phyloP scores from a whole-genome alignment of 2,113 vertebrate species.

The Chiloscyllium plagiosum region DNA sequence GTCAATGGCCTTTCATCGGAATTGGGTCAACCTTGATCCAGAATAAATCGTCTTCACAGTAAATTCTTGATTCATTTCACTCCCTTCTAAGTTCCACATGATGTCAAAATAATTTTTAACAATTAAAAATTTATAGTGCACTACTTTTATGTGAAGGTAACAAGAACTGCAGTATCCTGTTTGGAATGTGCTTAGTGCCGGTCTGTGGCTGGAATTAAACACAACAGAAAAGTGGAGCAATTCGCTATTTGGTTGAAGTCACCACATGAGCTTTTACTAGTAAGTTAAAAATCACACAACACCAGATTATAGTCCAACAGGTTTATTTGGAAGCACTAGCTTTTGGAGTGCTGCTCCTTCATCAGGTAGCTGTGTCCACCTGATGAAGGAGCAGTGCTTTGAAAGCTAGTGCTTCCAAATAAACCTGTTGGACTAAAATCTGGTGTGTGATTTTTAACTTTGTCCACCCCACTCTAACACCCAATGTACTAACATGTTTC shows the following conservation, averaged over 20 bases:
- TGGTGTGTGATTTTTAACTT: no score
- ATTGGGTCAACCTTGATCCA: background rate
- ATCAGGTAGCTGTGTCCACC: no score
- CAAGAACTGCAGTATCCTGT: background rate
- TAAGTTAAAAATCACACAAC: no score
- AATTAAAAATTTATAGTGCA: background rate
- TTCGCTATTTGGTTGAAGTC: background rate
- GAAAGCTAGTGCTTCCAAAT: no score
- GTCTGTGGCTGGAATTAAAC: background rate
- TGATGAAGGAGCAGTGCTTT: no score
- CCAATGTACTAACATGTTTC: background rate
- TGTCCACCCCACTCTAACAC: no score
- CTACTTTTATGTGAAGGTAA: background rate
- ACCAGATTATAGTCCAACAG: no score
- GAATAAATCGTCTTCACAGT: background rate
- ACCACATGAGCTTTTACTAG: no score
- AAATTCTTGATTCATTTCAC: background rate
- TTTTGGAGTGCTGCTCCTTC: no score
- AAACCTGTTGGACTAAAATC: no score
- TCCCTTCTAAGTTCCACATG: background rate
- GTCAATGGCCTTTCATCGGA: background rate
- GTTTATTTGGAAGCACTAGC: no score
- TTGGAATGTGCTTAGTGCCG: background rate
- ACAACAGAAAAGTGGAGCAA: background rate
- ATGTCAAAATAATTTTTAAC: background rate